phyloP scores from a whole-genome alignment of 2,113 vertebrate species.

The Nymphicus hollandicus region DNA sequence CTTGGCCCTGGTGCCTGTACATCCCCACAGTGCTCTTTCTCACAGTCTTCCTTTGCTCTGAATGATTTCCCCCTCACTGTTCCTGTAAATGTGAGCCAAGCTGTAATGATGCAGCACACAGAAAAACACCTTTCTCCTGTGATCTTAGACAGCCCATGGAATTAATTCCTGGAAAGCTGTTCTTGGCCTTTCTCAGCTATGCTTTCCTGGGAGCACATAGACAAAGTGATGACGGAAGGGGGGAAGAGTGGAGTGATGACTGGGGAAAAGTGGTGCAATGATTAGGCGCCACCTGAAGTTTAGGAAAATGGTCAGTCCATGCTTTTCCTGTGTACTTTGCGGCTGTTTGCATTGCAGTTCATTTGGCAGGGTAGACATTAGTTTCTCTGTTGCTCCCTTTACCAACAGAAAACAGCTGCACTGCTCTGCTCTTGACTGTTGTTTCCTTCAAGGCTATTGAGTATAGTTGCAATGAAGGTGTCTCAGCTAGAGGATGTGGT shows the following conservation, averaged over 20 bases:
- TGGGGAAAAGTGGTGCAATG: neutral
- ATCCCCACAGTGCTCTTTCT: neutral
- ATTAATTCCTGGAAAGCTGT: slow-evolving; percentile 51
- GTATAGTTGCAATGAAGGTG: neutral
- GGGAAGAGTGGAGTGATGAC: neutral
- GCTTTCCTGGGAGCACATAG: neutral
- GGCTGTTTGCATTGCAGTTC: neutral
- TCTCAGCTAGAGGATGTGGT: neutral
- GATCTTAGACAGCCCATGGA: slow-evolving; percentile 40
- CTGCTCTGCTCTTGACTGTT: neutral
- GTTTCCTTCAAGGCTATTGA: neutral
- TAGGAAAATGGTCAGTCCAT: neutral
- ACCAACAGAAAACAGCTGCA: neutral
- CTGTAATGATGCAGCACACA: slow-evolving; percentile 39
- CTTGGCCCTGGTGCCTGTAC: neutral
- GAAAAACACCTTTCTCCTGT: slow-evolving; percentile 50
- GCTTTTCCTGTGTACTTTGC: neutral
- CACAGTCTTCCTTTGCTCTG: neutral
- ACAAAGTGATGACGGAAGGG: neutral
- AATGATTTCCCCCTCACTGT: neutral
- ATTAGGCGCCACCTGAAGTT: neutral
- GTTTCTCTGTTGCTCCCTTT: neutral
- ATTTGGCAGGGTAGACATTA: neutral
- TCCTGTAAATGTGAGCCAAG: slow-evolving; percentile 50
- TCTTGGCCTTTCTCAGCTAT: slow-evolving; percentile 6